Evolutionary conservation across 2,113 vertebrate genomes (phyloP).

Genomic region (Eulemur macaco): DNA sequence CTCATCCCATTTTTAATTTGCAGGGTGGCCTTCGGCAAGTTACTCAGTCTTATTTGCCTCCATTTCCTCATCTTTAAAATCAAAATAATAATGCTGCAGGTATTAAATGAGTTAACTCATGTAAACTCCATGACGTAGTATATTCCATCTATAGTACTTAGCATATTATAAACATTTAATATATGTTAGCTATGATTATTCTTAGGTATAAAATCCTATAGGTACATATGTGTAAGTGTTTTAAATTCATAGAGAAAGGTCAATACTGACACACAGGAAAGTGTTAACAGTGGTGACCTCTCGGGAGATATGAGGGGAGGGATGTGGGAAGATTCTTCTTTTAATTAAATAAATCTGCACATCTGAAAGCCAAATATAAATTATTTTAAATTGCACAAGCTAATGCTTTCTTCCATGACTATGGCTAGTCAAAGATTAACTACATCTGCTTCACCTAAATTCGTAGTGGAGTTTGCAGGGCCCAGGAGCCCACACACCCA

Average conservation of each 20-base stretch:
- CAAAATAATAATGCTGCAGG: background rate
- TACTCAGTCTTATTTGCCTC: background rate
- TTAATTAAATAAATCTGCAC: background rate
- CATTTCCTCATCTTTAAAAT: background rate
- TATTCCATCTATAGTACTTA: background rate
- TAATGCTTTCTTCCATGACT: background rate
- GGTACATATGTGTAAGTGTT: background rate
- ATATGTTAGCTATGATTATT: background rate
- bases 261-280: background rate
- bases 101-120: background rate
- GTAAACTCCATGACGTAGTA: background rate
- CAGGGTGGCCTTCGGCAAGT: background rate
- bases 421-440: background rate
- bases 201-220: background rate
- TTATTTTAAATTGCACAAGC: background rate
- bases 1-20: background rate
- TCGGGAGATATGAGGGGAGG: background rate
- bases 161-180: background rate
- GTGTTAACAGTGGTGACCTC: background rate
- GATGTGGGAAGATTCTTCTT: background rate
- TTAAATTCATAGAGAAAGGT: background rate
- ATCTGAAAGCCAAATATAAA: background rate
- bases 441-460: background rate
- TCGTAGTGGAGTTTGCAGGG: background rate
- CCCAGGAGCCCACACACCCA: background rate